These are phyloP conservation scores for Micromussa lordhowensis DNA, from an alignment of 92 coral and sea anemone genomes.

Conservation along the genomic window DNA sequence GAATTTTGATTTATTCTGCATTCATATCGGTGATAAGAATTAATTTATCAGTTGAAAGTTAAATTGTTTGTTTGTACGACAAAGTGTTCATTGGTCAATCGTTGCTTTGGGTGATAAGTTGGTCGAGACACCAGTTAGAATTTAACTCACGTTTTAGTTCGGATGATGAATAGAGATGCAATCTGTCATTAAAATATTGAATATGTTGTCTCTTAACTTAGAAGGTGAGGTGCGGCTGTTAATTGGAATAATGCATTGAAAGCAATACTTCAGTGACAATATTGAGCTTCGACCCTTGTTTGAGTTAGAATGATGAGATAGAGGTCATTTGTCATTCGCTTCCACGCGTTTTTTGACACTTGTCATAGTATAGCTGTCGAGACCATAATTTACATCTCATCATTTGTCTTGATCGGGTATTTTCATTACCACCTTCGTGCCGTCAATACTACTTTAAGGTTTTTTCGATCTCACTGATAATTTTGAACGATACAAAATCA, in stretches of 20 bases:
- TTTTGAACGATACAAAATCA: neutral
- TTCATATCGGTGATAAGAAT: neutral
- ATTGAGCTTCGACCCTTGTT: neutral
- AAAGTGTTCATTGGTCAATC: neutral
- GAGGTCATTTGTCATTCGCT: neutral
- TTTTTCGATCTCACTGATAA: neutral
- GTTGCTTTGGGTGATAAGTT: neutral
- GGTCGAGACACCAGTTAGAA: neutral
- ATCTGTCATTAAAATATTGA: neutral
- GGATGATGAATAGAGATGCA: neutral
- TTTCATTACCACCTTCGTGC: no score
- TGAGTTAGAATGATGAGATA: neutral
- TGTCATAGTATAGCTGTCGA: neutral
- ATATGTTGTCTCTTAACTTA: neutral
- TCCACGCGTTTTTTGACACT: neutral
- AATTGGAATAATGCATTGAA: neutral
- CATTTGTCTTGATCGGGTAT: neutral
- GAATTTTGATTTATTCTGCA: neutral
- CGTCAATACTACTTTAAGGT: neutral
- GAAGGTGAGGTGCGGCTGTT: neutral
- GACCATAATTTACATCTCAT: neutral
- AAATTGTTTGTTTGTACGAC: neutral
- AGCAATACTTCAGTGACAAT: neutral
- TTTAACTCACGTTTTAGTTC: neutral
- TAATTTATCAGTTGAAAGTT: neutral